Evolutionary conservation across 2,113 vertebrate species (phyloP), one percentile per base, ranked within the genome.

Genomic region (Thamnaconus septentrionalis): DNA sequence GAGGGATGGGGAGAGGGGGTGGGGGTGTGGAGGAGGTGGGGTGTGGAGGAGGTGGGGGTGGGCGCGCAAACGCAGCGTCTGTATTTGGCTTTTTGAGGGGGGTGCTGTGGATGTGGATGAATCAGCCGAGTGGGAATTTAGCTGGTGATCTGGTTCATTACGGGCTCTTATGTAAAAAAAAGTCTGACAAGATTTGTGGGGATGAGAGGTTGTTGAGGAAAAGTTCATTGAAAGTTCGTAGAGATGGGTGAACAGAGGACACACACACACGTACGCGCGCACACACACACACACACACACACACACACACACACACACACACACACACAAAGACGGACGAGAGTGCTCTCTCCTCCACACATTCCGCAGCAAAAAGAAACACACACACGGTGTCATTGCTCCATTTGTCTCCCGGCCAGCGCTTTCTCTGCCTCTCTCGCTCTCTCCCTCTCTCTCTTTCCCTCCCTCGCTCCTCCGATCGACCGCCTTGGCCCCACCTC

Each of bases 221-320:
- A 69, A 58, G 83, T 84, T 87, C 75, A 82, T 69, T 47, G 44
- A 39, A 53, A 73, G 78, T 78, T 87, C 78, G 81, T 40, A 54
- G 41, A 64, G 59, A 82, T 59, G 44, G 66, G 61, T 73, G 65
- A 85, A 67, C 61, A 57, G 56, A 77, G 78, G 58, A 48, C 48
- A 50, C 1, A 1, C 48, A 50, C 48, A 46, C 18, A 8, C 48
- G n/a, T 11, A 7, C 48, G n/a, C 10, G 4, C 48, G n/a, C 48
- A 49, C 48, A 46, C 18, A 8, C 48, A 50, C 47, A 48, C 48
- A 50, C 45, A 46, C 48, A 50, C 48, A 50, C 0, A 50, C 6
- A 10, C 48, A 8, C 48, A 10, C 10, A 1, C 48, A 50, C 48
- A 50, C 48, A 46, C 18, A 8, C 48, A 50, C 48, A 50, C 50